Base-by-base conservation (phyloP, 2,888 invertebrate genomes). In the Mayetiola destructor region DNA sequence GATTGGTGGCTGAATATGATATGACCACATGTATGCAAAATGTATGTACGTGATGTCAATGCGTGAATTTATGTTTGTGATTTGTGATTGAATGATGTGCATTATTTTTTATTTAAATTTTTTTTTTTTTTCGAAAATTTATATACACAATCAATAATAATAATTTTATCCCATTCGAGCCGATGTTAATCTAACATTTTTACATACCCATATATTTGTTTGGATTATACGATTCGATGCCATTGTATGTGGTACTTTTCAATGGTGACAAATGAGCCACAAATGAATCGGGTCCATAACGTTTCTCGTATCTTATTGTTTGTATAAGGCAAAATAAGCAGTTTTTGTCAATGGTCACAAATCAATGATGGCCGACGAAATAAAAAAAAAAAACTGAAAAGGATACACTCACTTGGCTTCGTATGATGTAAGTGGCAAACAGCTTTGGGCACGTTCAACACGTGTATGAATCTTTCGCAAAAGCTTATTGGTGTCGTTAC, bases 391-490 rank as follows among this genome's bases (percentile, higher is more conserved):
- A 66, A 67, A 20, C 16, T 21, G 18, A 20, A 14, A 56, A 56
- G n/a, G 35, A 16, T 9, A 27, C n/a, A 52, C 66, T 65, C 65
- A 70, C 71, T 69, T 67, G 57, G 66, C 61, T 12, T 32, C 14
- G 10, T 68, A 67, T 58, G 68, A 67, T 61, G 69, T 67, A 61
- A 70, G 69, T 73, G 75, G 64, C 21, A 72, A 70, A 61, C 79
- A 68, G 59, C 80, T 76, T 62, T 77, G 76, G 53, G 82, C 80
- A 63, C 87, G 81, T 57, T 85, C 82, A 59, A 88, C 81, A 60
- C 84, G 84, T 42, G 83, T 79, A 67, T 88, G 85, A 63, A 88
- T 79, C 64, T 84, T 80, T 64, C 80, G 80, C 63, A 89, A 76
- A 57, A 89, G 76, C 58, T 84, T 78, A 64, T 83, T 81, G 54